These are phyloP conservation scores for Manis javanica DNA, from an alignment of 2,797 vertebrate genomes.

Conservation along the genomic window DNA sequence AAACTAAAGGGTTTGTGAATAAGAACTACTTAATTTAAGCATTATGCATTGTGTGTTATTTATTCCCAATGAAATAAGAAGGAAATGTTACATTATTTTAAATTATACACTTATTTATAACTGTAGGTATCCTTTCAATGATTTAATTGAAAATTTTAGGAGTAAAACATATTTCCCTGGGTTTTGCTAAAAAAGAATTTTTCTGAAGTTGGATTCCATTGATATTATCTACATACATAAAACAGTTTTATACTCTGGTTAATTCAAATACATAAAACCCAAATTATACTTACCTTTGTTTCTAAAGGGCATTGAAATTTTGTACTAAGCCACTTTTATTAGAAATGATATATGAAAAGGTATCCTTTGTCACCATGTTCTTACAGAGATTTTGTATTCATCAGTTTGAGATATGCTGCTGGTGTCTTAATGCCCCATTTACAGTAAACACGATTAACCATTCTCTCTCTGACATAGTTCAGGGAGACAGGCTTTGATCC, in stretches of 20 bases:
- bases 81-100: constrained; percentile 68
- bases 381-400: background rate
- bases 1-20: constrained; percentile 42
- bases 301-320: background rate
- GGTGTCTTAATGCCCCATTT: constrained; percentile 38
- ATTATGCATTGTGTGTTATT: constrained; percentile 52
- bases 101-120: constrained; percentile 73
- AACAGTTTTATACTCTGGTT: background rate
- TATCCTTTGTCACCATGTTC: background rate
- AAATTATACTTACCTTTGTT: background rate
- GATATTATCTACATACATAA: background rate
- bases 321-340: background rate
- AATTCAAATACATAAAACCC: background rate
- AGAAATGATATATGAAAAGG: constrained; percentile 41
- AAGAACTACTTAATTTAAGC: constrained; percentile 54
- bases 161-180: constrained; percentile 26
- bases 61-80: constrained; percentile 77
- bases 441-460: constrained; percentile 73
- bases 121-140: constrained; percentile 62
- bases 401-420: constrained; percentile 17
- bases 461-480: constrained; percentile 73
- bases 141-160: constrained; percentile 62
- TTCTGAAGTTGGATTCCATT: background rate
- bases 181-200: background rate
- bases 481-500: constrained; percentile 72